phyloP scores from a whole-genome alignment of 2,888 invertebrate species.

The Phengaris arion region DNA sequence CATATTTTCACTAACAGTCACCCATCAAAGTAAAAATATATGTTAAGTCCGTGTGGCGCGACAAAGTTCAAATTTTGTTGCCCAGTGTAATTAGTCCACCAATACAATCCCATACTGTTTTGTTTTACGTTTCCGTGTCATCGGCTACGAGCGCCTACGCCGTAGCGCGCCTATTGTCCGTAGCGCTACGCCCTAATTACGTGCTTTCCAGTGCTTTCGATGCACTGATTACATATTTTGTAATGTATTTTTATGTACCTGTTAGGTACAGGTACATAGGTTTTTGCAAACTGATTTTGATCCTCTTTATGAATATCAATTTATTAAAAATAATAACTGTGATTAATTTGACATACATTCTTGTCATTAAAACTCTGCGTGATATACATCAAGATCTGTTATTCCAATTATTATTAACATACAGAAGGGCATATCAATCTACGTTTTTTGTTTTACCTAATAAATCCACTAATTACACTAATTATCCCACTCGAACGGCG shows the following conservation, averaged over 20 bases:
- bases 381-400: constrained; percentile 11
- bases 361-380: background rate
- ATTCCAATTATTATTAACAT: constrained; percentile 10
- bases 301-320: background rate
- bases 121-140: background rate
- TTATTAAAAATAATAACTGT: background rate
- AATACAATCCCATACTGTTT: background rate
- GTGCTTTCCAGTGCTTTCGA: background rate
- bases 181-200: constrained; percentile 3
- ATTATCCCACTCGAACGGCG: constrained; percentile 32
- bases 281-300: background rate
- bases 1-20: too few relatives aligned
- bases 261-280: too few relatives aligned
- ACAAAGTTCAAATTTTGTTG: too few relatives aligned
- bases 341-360: background rate
- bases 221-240: background rate
- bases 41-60: too few relatives aligned
- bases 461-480: constrained; percentile 29
- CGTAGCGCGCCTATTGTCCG: constrained; percentile 8
- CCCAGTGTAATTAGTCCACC: background rate
- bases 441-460: constrained; percentile 4
- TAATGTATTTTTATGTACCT: background rate
- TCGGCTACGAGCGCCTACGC: background rate
- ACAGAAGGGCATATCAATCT: background rate
- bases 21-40: too few relatives aligned